phyloP scores from a whole-genome alignment of 2,888 invertebrate genomes.

The Xestobium rufovillosum region DNA sequence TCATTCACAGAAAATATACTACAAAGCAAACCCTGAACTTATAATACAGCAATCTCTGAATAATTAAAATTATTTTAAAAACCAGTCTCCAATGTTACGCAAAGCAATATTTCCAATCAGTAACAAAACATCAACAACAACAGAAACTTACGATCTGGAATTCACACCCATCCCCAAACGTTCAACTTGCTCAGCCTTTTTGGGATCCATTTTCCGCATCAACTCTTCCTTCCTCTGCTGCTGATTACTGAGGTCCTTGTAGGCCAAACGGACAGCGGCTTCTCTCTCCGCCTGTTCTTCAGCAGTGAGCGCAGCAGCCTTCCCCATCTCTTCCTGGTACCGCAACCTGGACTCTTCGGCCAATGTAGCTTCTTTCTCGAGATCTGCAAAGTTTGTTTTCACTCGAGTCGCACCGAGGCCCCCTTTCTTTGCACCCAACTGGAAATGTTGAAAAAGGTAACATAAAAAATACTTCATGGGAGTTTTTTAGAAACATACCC shows the following conservation, averaged over 20 bases:
- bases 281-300: slow-evolving; percentile 64
- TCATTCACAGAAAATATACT: too few species aligned
- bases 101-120: too few species aligned
- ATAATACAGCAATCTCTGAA: too few species aligned
- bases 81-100: too few species aligned
- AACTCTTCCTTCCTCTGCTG: slow-evolving; percentile 67
- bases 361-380: slow-evolving; percentile 83
- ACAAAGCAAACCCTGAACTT: too few species aligned
- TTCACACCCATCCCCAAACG: slow-evolving; percentile 88
- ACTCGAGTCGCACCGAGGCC: slow-evolving; percentile 93
- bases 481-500: slow-evolving; percentile 49
- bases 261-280: slow-evolving; percentile 64
- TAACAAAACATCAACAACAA: too few species aligned
- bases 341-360: slow-evolving; percentile 60
- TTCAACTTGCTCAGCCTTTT: slow-evolving; percentile 82
- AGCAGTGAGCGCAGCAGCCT: slow-evolving; percentile 41
- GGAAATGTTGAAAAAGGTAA: slow-evolving; percentile 19
- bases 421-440: slow-evolving; percentile 82
- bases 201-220: slow-evolving; percentile 64
- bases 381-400: slow-evolving; percentile 88
- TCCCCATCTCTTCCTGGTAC: slow-evolving; percentile 41
- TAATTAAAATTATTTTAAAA: too few species aligned
- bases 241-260: slow-evolving; percentile 61
- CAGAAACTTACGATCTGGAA: slow-evolving; percentile 48
- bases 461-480: not conserved